phyloP scores from a whole-genome alignment of 1,140 invertebrate genomes.

The Littorina saxatilis region DNA sequence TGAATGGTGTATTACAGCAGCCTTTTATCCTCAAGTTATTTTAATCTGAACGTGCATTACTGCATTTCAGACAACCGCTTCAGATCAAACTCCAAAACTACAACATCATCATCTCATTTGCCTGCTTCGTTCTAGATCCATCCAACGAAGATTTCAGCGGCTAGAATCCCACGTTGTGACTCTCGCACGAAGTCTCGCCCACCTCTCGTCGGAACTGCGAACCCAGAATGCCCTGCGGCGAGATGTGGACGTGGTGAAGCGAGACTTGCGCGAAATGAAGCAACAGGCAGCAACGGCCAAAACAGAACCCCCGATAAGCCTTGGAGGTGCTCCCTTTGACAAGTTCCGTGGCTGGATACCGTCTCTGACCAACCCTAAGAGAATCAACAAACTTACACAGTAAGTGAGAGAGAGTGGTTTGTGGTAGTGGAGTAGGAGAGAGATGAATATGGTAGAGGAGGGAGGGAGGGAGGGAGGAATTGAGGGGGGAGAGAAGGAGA shows the following conservation, averaged over 20 bases:
- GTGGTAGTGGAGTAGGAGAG: too few species aligned
- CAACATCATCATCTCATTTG: too few species aligned
- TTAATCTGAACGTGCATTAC: too few species aligned
- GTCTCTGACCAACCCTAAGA: constrained; percentile 84
- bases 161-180: constrained; percentile 95
- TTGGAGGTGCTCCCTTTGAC: constrained; percentile 63
- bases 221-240: constrained; percentile 91
- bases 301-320: constrained; percentile 10
- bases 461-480: background rate
- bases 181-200: constrained; percentile 92
- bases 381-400: constrained; percentile 76
- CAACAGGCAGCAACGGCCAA: constrained; percentile 70
- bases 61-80: too few species aligned
- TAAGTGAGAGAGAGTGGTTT: constrained; percentile 57
- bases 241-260: constrained; percentile 91
- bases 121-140: constrained; percentile 80
- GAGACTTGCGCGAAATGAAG: constrained; percentile 87
- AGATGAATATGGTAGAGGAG: background rate
- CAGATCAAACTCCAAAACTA: too few species aligned
- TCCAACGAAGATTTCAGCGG: constrained; percentile 90
- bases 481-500: background rate
- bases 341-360: constrained; percentile 74
- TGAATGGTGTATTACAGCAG: too few species aligned
- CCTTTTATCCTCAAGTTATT: too few species aligned
- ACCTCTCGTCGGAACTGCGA: constrained; percentile 93